Base-by-base conservation (phyloP, 2,113 vertebrate species). In the Callionymus lyra region DNA sequence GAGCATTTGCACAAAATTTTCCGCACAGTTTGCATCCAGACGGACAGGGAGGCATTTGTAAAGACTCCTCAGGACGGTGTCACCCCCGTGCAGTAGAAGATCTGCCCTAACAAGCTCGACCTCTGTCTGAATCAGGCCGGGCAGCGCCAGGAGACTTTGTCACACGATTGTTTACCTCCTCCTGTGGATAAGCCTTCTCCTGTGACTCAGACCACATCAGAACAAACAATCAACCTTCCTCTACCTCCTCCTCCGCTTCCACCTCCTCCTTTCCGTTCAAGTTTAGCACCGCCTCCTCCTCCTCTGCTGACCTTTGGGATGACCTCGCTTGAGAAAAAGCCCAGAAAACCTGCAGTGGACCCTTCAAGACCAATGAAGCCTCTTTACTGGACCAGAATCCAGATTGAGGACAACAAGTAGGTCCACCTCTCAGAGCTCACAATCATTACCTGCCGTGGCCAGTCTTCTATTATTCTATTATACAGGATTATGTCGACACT, bases 341-440 rank as follows among this genome's bases (percentile, higher is more conserved):
- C 87, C 63, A 87, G 91, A 38, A 98, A 98, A 56, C 83, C 78
- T 16, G 75, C 83, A 31, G 68, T 97, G 52, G 89, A 94, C 72
- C 92, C 91, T 13, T 76, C 83, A n/a, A 79, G 76, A 55, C 91
- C 91, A 44, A 98, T 98, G 94, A 98, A 89, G 68, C 90, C 95
- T 46, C 87, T 98, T 34, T 96, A 98, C 63, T 98, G 95, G 95
- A 94, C 86, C 55, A 87, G 92, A 59, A 93, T 98, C 79, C 95
- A 98, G 52, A 73, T 98, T 53, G 85, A 88, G 65, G 82, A 83
- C 41, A 87, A 64, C 74, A 93, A 90, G 95, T 98, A 89, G 55
- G 67, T 63, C 51, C 10, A 44, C 5, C 27, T 27, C 9, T 6
- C 6, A 32, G 6, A 4, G 6, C 6, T 2, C 32, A 2, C 10